phyloP scores from a whole-genome alignment of 2,113 vertebrate genomes.

The Pteruthius melanotis region DNA sequence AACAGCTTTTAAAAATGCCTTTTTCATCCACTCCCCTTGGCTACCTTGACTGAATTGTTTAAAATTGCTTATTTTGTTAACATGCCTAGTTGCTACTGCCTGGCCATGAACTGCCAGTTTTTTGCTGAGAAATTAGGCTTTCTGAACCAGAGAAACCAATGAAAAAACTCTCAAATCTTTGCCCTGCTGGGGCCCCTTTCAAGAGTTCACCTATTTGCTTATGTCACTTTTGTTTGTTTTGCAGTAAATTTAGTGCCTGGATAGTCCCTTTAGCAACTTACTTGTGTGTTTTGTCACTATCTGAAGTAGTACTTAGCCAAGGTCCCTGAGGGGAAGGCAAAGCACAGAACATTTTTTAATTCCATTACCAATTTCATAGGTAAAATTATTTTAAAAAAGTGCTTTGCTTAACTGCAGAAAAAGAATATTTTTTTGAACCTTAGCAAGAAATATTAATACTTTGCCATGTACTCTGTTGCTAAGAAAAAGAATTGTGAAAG shows the following conservation, averaged over 20 bases:
- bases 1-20: conserved; percentile 11
- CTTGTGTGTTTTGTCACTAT: background rate
- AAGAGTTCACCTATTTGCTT: conserved; percentile 51
- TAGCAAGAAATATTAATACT: background rate
- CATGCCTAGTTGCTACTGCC: background rate
- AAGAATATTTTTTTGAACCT: background rate
- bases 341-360: background rate
- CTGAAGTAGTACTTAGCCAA: background rate
- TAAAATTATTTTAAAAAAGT: background rate
- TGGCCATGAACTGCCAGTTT: background rate
- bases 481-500: background rate
- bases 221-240: conserved; percentile 54
- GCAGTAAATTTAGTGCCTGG: conserved; percentile 37
- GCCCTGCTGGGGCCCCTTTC: background rate
- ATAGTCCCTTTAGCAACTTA: conserved; percentile 1
- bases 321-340: background rate
- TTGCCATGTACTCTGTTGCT: background rate
- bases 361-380: background rate
- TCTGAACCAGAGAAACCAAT: background rate
- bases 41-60: conserved; percentile 35
- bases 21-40: conserved; percentile 20
- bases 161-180: background rate
- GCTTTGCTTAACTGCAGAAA: background rate
- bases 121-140: background rate
- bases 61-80: conserved; percentile 41